Evolutionary conservation across 1,140 invertebrate genomes (phyloP), one percentile per base, ranked within the genome.

Genomic region (Ooceraea biroi): DNA sequence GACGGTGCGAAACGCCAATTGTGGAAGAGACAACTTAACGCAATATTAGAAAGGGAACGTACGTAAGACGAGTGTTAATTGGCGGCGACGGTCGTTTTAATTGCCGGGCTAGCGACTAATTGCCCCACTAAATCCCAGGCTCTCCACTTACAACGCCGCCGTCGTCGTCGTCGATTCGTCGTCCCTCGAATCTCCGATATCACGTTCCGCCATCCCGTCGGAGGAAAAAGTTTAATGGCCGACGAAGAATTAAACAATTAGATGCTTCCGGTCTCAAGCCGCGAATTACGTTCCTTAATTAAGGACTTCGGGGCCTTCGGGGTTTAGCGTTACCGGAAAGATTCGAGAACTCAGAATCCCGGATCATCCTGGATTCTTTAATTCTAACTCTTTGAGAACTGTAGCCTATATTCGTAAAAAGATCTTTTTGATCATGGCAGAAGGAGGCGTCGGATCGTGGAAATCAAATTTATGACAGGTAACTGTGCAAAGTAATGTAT

Each of bases 231-330:
- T 80, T 80, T 80, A 80, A 80, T 80, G 41, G 57, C 12, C 78
- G 78, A n/a, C 55, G 46, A 25, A 74, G 66, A 74, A 74, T 82
- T 60, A 82, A 82, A 82, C 68, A 82, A 82, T 82, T 80, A 80
- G 65, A 80, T 50, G 36, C 36, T 17, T 58, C 8, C 17, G 36
- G 48, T 68, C 12, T 69, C 11, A 46, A 30, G 14, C 50, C 41
- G 36, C 65, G 41, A 80, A 80, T 80, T 80, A 71, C 76, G 50
- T 80, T 71, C 76, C 57, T 71, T 71, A 80, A 80, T 80, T 80
- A 80, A 80, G 48, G 76, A 80, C 76, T 80, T 46, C n/a, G n/a
- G n/a, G 57, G 65, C 44, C 36, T 44, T 25, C 19, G 36, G 22
- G 74, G 2, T n/a, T n/a, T 8, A 12, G 14, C 50, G 63, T 19